Evolutionary conservation across 2,888 invertebrate species (phyloP).

Genomic region (Dicycla oo): DNA sequence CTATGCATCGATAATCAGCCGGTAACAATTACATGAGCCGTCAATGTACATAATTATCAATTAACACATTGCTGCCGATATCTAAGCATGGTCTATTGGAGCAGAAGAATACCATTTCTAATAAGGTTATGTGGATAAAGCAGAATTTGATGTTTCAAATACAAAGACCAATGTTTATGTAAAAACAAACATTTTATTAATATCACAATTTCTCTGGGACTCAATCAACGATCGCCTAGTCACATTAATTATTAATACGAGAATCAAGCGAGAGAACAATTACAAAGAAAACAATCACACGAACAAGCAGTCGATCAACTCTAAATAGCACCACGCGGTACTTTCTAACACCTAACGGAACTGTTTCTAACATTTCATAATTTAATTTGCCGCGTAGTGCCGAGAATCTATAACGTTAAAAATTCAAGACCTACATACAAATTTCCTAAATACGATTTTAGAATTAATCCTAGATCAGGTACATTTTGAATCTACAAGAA

Average conservation of each 20-base stretch:
- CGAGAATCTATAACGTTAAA: conserved; percentile 54
- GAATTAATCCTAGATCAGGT: conserved; percentile 85
- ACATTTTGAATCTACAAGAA: conserved; percentile 74
- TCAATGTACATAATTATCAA: conserved; percentile 62
- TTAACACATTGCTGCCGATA: conserved; percentile 33
- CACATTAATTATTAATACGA: conserved; percentile 72
- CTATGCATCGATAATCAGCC: conserved; percentile 64
- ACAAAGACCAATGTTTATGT: conserved; percentile 55
- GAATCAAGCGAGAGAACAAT: conserved; percentile 75
- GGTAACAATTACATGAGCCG: conserved; percentile 63
- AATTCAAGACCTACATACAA: conserved; percentile 67
- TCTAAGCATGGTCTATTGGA: conserved; percentile 51
- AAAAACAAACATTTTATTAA: conserved; percentile 87
- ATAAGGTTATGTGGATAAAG: conserved; percentile 7
- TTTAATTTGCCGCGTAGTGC: conserved; percentile 61
- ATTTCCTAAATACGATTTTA: conserved; percentile 71
- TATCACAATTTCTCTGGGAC: conserved; percentile 89
- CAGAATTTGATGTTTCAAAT: conserved; percentile 26
- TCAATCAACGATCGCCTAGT: conserved; percentile 75
- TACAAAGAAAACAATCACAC: conserved; percentile 70
- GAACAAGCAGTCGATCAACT: conserved; percentile 66
- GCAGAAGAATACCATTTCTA: conserved; percentile 36
- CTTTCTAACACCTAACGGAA: conserved; percentile 69
- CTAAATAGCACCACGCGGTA: conserved; percentile 62
- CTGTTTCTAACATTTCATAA: conserved; percentile 63